A percentile compares a stretch with the other conserved stretches of the same genome.
Evolutionary conservation across 2,888 invertebrate species (phyloP).

Genomic region (Hermaeophaga mercurialis): DNA sequence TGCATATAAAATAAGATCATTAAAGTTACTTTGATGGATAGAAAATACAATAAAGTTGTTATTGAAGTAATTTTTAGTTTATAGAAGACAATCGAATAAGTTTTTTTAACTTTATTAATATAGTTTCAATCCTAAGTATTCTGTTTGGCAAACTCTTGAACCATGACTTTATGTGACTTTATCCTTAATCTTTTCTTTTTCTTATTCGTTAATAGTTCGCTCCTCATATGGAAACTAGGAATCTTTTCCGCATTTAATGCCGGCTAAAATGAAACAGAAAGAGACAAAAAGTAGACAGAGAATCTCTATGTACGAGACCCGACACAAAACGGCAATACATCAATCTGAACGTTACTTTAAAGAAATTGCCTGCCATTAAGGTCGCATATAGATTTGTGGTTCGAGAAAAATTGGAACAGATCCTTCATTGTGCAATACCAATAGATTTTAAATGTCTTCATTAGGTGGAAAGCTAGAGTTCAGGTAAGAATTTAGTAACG

Average conservation of each 20-base stretch:
- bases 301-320: not conserved
- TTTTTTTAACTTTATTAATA: no score
- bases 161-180: no score
- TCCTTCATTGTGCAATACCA: not conserved
- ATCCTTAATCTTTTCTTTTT: no score
- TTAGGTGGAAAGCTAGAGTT: not conserved
- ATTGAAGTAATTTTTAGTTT: no score
- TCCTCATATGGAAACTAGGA: conserved; percentile 3
- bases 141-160: no score
- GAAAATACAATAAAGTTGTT: no score
- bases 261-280: conserved; percentile 4
- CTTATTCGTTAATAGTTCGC: not conserved
- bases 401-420: conserved; percentile 19
- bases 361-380: conserved; percentile 22
- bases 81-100: no score
- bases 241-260: conserved; percentile 19
- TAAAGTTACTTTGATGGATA: no score
- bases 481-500: no score
- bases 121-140: no score
- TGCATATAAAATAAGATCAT: no score
- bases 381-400: conserved; percentile 16
- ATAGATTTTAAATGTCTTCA: conserved; percentile 2
- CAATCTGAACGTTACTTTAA: conserved; percentile 19
- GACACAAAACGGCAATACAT: conserved; percentile 20
- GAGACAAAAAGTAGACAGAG: not conserved